These are phyloP conservation scores for Pycnonotus jocosus DNA, from an alignment of 2,113 vertebrate genomes.

Conservation along the genomic window DNA sequence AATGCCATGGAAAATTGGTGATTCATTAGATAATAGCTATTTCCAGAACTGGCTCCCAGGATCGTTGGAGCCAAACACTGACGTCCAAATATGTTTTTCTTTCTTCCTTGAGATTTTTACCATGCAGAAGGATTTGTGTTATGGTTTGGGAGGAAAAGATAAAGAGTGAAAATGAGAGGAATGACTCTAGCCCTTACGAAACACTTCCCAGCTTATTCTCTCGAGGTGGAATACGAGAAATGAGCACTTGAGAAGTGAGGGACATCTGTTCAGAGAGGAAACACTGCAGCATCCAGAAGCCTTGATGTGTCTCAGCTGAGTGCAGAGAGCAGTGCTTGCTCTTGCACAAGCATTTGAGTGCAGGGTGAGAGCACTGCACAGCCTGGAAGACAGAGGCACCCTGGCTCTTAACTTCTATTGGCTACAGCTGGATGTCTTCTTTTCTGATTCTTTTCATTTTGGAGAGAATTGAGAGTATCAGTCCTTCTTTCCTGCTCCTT, in stretches of 20 bases:
- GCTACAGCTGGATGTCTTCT: neutral
- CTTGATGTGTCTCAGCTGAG: neutral
- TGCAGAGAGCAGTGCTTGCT: neutral
- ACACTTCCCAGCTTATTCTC: neutral
- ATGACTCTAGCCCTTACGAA: neutral
- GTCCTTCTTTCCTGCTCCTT: neutral
- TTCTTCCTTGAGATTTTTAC: slow-evolving; percentile 10
- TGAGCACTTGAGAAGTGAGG: neutral
- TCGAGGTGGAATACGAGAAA: neutral
- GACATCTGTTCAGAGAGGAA: neutral
- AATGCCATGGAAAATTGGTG: slow-evolving; percentile 39
- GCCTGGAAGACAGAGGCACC: neutral
- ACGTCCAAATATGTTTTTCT: neutral
- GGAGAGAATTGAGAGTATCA: neutral
- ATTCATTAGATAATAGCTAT: slow-evolving; percentile 33
- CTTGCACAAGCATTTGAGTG: neutral
- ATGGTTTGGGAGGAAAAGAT: neutral
- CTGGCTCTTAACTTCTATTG: neutral
- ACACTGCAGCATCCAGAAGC: neutral
- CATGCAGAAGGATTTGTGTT: neutral
- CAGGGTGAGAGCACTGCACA: neutral
- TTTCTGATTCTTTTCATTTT: neutral
- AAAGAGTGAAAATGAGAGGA: neutral
- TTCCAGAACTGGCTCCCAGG: slow-evolving; percentile 34
- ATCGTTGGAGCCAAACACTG: neutral